Base-by-base conservation (phyloP, 2,888 invertebrate genomes). In the Amblyjoppa proteus region DNA sequence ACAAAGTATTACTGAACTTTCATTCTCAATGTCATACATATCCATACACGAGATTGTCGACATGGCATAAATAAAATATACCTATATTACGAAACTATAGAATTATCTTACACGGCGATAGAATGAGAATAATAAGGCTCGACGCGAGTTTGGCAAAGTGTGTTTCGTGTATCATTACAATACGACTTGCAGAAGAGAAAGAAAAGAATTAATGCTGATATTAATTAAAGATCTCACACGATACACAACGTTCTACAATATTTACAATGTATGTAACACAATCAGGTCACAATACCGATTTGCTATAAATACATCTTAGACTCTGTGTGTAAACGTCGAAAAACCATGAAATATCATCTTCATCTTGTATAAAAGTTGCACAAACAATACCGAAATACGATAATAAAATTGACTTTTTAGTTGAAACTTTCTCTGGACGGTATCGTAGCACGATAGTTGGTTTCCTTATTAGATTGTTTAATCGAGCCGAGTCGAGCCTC, bases 71-170 rank as follows among this genome's bases (percentile, higher is more conserved):
- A 85, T 85, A 85, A 83, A 85, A 83, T 75, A 84, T 87, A 88
- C 83, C 85, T 87, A 87, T 88, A 88, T 88, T 90, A 90, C 89
- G 88, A 90, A 90, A 90, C 87, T 87, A 86, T 84, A 87, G 88
- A 58, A 11, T 58, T 88, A 90, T 90, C 83, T 90, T 91, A 90
- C 90, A 91, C 82, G 86, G 81, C 84, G 89, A 90, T 82, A 70
- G 41, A 20, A 41, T 28, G 41, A 66, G 49, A 64, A 41, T 71
- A 25, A 53, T 6, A 69, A 69, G 69, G 70, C 76, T 76, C 73
- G 73, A 89, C 71, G 41, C 78, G 74, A 90, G 89, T 90, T 90
- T 91, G 89, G 89, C 89, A 88, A 89, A 79, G 71, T 85, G 77
- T 83, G 73, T 85, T 25, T 25, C 11, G n/a, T 53, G 45, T 49